Base-by-base conservation (phyloP, 1,140 invertebrate species). In the Gryon sp. region DNA sequence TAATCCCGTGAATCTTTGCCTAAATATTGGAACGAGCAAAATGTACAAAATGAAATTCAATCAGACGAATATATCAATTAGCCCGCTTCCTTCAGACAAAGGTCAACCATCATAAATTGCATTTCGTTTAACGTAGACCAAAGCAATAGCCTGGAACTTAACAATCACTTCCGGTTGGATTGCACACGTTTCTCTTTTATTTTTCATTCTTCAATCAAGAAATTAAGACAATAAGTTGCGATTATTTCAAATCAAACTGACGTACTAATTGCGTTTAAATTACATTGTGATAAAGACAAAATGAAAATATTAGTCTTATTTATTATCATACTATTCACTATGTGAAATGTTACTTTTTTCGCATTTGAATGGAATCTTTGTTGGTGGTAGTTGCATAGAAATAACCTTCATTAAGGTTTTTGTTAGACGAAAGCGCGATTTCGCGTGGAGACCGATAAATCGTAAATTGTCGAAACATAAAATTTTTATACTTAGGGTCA, bases 161-260 rank as follows among this genome's bases (percentile, higher is more conserved):
- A 84, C 79, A 80, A 81, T 81, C 68, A 53, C 69, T 84, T 86
- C 85, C 84, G 80, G 80, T 65, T 41, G 59, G 50, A 40, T 59
- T 34, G 43, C 63, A 75, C 26, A n/a, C 45, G 53, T 40, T 65
- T 59, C 48, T n/a, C 26, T 74, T 69, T 76, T 41, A 26, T 68
- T 66, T 45, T 34, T 40, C 20, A 12, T 68, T 53, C 55, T 53
- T 66, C 12, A 6, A 53, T 32, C 57, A 52, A n/a, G n/a, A 28
- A 73, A 79, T 75, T 48, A 63, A 69, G 22, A 57, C 72, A 80
- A 68, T 78, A 30, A 45, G 38, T 32, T 5, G 18, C 38, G 38
- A 68, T 70, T 62, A 60, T 46, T 65, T 24, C 34, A 50, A 73
- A 76, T 70, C 46, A 40, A n/a, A n/a, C n/a, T n/a, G n/a, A n/a